Percentiles rank a stretch among this genome's conserved stretches.
Conservation (phyloP, 1,140 invertebrate genomes). For the Pygmarrhopalites habei region DNA sequence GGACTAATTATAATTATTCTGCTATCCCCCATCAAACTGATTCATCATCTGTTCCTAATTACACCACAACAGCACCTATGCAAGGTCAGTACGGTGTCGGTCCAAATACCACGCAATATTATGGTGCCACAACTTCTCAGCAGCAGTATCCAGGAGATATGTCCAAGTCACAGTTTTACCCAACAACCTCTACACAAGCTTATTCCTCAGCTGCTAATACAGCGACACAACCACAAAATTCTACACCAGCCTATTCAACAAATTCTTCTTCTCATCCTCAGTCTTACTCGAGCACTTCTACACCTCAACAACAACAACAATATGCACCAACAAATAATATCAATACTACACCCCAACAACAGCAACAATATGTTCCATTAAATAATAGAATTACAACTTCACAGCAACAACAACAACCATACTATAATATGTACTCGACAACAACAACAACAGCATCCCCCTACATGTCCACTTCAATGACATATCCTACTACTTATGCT, state of each 20-base stretch:
- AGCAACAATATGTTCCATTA: no score
- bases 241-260: no score
- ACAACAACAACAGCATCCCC: background rate
- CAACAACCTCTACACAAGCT: constrained; percentile 37
- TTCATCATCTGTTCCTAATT: background rate
- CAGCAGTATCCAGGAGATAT: background rate
- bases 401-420: no score
- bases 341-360: background rate
- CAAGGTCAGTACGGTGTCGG: background rate
- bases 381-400: no score
- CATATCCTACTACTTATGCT: no score
- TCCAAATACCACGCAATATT: background rate
- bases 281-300: no score
- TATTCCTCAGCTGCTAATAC: constrained; percentile 21
- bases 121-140: background rate
- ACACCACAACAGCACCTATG: background rate
- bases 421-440: no score
- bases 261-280: no score
- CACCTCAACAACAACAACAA: no score
- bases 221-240: no score
- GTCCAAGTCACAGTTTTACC: background rate
- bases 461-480: no score
- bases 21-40: background rate
- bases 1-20: background rate
- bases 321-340: no score